phyloP scores from a whole-genome alignment of 2,113 vertebrate genomes.

The Erythrolamprus reginae region DNA sequence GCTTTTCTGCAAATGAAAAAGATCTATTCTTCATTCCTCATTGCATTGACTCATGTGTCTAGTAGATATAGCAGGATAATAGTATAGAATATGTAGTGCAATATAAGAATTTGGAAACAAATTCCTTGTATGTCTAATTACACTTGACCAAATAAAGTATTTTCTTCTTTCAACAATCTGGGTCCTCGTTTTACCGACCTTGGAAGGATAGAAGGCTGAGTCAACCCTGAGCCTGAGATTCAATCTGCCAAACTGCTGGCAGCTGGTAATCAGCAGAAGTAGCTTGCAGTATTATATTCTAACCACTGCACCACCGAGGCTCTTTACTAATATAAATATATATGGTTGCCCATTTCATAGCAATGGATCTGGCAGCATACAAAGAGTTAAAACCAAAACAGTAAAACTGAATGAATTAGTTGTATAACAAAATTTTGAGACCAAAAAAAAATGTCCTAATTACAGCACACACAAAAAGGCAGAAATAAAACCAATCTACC shows the following conservation, averaged over 20 bases:
- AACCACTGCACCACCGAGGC: no score
- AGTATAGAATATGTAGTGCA: neutral
- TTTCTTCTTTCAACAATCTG: no score
- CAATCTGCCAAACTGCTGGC: no score
- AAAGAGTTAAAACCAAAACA: neutral
- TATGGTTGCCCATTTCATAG: neutral
- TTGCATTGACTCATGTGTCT: neutral
- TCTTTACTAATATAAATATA: neutral
- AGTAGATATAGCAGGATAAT: neutral
- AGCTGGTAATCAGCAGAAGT: no score
- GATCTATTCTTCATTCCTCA: neutral
- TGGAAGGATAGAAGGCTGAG: no score
- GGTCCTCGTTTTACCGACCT: no score
- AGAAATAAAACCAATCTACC: neutral
- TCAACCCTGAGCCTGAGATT: no score
- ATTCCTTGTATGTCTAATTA: neutral
- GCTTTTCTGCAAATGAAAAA: neutral
- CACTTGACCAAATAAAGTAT: neutral
- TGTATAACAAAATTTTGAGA: neutral
- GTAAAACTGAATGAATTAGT: neutral
- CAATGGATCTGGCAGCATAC: neutral
- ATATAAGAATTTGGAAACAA: neutral
- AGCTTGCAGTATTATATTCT: no score
- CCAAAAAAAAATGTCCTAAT: neutral
- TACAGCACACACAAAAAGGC: neutral